A percentile compares a stretch with the other conserved stretches of the same genome.
Evolutionary conservation across 2,797 vertebrate species (phyloP).

Genomic region (Ficedula albicollis): DNA sequence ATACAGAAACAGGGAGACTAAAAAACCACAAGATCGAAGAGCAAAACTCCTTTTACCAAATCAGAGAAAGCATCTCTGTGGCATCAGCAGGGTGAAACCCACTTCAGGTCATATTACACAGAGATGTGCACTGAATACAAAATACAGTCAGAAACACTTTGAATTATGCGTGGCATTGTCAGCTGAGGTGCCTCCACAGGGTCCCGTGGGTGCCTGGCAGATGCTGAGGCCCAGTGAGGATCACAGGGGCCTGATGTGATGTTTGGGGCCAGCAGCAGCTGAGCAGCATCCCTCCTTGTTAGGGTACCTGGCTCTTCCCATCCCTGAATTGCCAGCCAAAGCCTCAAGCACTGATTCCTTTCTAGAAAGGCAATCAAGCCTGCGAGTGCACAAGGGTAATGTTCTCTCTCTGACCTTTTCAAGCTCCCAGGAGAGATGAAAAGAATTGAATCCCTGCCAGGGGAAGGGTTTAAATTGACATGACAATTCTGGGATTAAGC

Average conservation of each 20-base stretch:
- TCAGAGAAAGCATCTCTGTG: not conserved
- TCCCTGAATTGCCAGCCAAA: not conserved
- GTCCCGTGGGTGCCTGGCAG: not conserved
- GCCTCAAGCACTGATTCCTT: not conserved
- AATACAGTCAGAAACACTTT: not conserved
- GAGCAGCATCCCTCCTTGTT: rapidly evolving
- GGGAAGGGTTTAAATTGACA: constrained; percentile 42
- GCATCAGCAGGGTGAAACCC: not conserved
- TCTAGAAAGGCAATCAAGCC: not conserved
- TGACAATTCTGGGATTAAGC: constrained; percentile 57
- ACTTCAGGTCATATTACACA: rapidly evolving
- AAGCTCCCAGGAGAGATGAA: constrained; percentile 44
- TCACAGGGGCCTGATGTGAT: rapidly evolving
- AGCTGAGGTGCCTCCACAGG: rapidly evolving
- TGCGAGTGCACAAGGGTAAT: not conserved
- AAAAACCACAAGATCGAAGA: not conserved
- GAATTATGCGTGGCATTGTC: rapidly evolving
- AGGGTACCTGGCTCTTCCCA: not conserved
- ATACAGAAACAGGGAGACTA: not conserved
- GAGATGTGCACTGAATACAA: not conserved
- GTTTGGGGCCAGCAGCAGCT: not conserved
- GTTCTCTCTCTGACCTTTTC: constrained; percentile 58
- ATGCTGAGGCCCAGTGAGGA: not conserved
- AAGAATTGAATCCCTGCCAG: constrained; percentile 46
- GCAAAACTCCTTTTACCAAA: not conserved